Conservation (phyloP, 2,797 vertebrate genomes). For the Sphenodon punctatus region DNA sequence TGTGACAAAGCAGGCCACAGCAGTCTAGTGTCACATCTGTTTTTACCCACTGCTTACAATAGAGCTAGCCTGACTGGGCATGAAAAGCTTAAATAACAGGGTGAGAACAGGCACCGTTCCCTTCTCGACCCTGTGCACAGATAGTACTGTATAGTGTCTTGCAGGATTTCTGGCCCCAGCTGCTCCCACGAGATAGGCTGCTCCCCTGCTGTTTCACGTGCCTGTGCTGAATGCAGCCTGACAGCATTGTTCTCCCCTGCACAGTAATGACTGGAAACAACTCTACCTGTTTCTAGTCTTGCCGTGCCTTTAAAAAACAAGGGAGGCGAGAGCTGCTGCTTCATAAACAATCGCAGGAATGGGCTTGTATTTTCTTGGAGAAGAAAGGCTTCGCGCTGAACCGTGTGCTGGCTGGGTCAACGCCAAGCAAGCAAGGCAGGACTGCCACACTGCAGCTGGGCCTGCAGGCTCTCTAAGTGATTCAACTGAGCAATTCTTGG, state of each 20-base stretch:
- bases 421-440: background rate
- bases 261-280: conserved; percentile 2
- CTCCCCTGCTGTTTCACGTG: background rate
- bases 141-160: background rate
- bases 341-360: accelerated
- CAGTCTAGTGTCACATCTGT: too few species aligned
- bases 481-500: background rate
- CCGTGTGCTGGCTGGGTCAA: accelerated
- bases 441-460: background rate
- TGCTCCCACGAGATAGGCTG: background rate
- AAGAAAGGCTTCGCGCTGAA: background rate
- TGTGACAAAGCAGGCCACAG: too few species aligned
- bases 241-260: accelerated
- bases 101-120: too few species aligned
- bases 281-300: conserved; percentile 21
- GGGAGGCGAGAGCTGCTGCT: accelerated
- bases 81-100: too few species aligned
- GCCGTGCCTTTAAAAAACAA: background rate
- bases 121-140: too few species aligned
- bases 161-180: background rate
- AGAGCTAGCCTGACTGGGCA: too few species aligned
- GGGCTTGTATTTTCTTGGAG: background rate
- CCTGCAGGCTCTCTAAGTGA: background rate
- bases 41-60: too few species aligned
- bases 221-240: background rate